Conservation (phyloP, 1,140 invertebrate genomes). For the Mactra quadrangularis region DNA sequence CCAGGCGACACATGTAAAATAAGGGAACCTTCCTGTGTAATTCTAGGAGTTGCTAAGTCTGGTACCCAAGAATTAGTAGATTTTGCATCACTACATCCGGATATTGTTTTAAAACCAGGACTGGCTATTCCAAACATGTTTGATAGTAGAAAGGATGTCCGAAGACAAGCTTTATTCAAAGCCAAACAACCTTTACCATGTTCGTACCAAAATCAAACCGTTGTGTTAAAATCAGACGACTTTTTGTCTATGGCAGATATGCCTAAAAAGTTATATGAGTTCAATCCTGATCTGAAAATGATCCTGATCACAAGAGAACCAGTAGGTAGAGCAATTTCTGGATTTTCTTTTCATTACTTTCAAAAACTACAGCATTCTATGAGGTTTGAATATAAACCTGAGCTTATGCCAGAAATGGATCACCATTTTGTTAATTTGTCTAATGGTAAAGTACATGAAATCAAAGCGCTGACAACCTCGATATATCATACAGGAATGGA, state of each 20-base stretch:
- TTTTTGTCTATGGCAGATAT: background rate
- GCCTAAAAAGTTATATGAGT: background rate
- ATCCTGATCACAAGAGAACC: constrained; percentile 15
- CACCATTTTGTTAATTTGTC: background rate
- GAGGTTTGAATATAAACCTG: background rate
- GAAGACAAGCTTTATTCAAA: background rate
- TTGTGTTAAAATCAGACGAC: constrained; percentile 4
- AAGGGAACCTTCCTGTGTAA: too few relatives aligned
- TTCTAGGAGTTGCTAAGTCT: background rate
- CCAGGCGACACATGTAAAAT: too few relatives aligned
- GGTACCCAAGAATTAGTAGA: constrained; percentile 2
- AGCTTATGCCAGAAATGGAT: constrained; percentile 6
- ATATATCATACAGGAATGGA: constrained; percentile 2
- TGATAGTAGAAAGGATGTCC: too few relatives aligned
- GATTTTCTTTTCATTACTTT: background rate
- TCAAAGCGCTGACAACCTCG: background rate
- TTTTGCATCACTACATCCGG: constrained; percentile 23
- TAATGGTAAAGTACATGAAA: background rate
- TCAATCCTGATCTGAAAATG: constrained; percentile 12
- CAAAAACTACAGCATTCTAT: constrained; percentile 2
- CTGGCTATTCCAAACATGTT: constrained; percentile 6
- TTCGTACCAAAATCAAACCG: constrained; percentile 3
- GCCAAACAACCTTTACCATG: constrained; percentile 2
- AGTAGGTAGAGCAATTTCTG: background rate
- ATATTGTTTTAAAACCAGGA: background rate